A percentile compares a stretch with the other conserved stretches of the same genome.
phyloP scores from a whole-genome alignment of 2,888 invertebrate genomes.

The Eudemis profundana region DNA sequence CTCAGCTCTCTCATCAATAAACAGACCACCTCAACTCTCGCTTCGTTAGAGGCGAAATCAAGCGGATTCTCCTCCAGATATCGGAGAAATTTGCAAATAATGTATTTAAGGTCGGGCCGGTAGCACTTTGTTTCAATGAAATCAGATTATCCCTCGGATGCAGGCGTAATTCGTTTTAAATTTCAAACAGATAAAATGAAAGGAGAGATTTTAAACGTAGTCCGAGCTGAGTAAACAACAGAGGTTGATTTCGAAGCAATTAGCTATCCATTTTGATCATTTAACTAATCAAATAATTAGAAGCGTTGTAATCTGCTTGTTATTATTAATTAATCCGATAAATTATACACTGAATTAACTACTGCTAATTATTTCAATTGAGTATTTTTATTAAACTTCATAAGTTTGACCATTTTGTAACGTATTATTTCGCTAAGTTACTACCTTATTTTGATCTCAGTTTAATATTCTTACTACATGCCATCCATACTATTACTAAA shows the following conservation, averaged over 20 bases:
- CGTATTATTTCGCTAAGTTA: too few relatives aligned
- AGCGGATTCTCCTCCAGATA: conserved; percentile 54
- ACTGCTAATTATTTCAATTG: too few relatives aligned
- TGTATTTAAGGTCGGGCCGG: conserved; percentile 50
- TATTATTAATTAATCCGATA: too few relatives aligned
- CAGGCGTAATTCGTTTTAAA: conserved; percentile 46
- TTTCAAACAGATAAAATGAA: conserved; percentile 25
- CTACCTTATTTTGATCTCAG: too few relatives aligned
- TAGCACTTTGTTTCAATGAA: conserved; percentile 58
- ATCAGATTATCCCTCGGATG: conserved; percentile 49
- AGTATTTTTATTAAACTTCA: too few relatives aligned
- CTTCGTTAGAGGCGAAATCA: conserved; percentile 64
- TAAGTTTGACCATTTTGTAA: too few relatives aligned
- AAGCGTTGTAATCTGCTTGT: not conserved
- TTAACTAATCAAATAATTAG: not conserved
- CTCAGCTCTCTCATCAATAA: conserved; percentile 14
- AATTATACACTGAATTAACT: too few relatives aligned
- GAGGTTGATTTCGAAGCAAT: conserved; percentile 20
- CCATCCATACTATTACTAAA: too few relatives aligned
- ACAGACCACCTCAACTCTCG: conserved; percentile 49
- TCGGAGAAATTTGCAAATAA: conserved; percentile 57
- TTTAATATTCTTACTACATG: too few relatives aligned
- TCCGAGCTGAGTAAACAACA: conserved; percentile 27
- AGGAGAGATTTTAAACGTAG: conserved; percentile 30
- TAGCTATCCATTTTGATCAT: not conserved